Percentiles rank a stretch among this genome's conserved stretches.
phyloP scores from a whole-genome alignment of 1,140 invertebrate species.

The Laupala kohalensis region DNA sequence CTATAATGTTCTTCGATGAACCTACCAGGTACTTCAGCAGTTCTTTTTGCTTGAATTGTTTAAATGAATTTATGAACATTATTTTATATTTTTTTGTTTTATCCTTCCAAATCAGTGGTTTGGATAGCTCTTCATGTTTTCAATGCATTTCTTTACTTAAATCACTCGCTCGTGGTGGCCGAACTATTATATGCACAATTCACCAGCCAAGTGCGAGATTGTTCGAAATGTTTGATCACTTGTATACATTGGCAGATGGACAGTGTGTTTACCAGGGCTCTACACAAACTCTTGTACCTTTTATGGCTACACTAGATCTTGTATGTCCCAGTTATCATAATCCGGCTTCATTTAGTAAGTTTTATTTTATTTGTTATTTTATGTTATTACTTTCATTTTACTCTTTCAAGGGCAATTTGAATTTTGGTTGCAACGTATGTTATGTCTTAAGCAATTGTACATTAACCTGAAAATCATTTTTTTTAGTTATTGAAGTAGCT shows the following conservation, averaged over 20 bases:
- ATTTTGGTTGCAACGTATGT: not conserved
- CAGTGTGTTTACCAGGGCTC: conserved; percentile 84
- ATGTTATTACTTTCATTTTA: not conserved
- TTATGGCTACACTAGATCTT: conserved; percentile 66
- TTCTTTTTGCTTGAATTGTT: not conserved
- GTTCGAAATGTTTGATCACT: conserved; percentile 90
- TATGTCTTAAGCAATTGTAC: not conserved
- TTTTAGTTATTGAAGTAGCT: conserved; percentile 77
- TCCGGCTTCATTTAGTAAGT: conserved; percentile 82
- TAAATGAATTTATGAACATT: not conserved
- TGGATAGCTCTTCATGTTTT: conserved; percentile 73
- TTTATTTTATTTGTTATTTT: not conserved
- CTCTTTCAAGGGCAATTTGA: not conserved
- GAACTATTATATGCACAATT: conserved; percentile 91
- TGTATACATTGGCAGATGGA: conserved; percentile 81
- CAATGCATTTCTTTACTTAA: conserved; percentile 66
- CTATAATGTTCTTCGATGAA: conserved; percentile 96
- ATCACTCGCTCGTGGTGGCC: conserved; percentile 48
- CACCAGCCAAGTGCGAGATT: conserved; percentile 91
- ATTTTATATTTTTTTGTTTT: not conserved
- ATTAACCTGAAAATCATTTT: not conserved
- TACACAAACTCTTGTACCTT: conserved; percentile 69
- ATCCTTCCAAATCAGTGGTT: conserved; percentile 50
- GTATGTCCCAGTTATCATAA: conserved; percentile 90
- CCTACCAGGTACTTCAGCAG: conserved; percentile 57